A percentile compares a stretch with the other conserved stretches of the same genome.
Evolutionary conservation across 2,888 invertebrate species (phyloP).

Genomic region (Crematogaster levior): DNA sequence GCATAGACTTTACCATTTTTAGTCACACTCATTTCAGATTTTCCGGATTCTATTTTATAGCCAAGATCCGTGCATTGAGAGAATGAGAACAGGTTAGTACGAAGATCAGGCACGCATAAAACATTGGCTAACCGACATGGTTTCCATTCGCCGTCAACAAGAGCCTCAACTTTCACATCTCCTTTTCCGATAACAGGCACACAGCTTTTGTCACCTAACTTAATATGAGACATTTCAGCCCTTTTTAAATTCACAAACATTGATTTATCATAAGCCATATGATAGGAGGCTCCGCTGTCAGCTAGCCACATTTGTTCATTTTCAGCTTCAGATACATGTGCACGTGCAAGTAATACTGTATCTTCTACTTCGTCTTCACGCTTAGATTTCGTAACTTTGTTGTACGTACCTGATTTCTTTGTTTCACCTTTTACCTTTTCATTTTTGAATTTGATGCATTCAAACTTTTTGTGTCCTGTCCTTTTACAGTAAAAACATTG

Average conservation of each 20-base stretch:
- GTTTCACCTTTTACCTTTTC: not conserved
- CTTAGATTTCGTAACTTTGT: not conserved
- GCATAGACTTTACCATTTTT: not conserved
- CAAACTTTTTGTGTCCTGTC: not conserved
- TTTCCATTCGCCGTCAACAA: not conserved
- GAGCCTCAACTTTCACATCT: not conserved
- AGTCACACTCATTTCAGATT: not conserved
- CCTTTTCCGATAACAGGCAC: not conserved
- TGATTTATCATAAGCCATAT: not conserved
- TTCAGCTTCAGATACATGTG: not conserved
- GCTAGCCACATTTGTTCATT: not conserved
- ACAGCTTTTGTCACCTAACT: not conserved
- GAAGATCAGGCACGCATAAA: not conserved
- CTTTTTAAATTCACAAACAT: not conserved
- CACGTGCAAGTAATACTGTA: not conserved
- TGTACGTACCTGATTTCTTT: not conserved
- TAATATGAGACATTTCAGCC: not conserved
- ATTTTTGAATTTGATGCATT: not conserved
- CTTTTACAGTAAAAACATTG: not conserved
- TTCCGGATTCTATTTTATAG: not conserved
- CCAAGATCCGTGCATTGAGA: not conserved
- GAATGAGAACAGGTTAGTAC: not conserved
- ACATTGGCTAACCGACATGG: not conserved
- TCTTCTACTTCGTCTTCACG: not conserved
- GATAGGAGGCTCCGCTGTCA: not conserved